phyloP scores from a whole-genome alignment of 2,888 invertebrate species.

The Listrodromus nycthemerus region DNA sequence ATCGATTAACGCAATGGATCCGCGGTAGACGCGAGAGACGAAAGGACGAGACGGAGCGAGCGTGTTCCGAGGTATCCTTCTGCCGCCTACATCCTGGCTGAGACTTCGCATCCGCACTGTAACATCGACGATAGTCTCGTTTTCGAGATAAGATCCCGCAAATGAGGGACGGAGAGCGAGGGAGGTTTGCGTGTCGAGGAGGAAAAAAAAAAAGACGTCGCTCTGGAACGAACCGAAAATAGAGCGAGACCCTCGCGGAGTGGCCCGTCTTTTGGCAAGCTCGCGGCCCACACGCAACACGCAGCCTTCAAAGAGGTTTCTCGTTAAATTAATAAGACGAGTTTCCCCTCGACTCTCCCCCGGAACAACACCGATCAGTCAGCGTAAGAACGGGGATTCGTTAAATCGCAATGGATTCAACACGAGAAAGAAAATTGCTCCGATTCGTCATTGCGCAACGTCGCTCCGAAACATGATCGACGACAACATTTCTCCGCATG shows the following conservation, averaged over 20 bases:
- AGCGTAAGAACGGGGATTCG: background rate
- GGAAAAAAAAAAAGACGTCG: slow-evolving; percentile 28
- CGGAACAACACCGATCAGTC: background rate
- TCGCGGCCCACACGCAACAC: slow-evolving; percentile 59
- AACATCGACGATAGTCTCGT: background rate
- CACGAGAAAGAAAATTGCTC: background rate
- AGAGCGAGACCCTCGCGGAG: slow-evolving; percentile 64
- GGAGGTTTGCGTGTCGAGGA: background rate
- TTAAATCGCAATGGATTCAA: background rate
- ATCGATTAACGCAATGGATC: no score
- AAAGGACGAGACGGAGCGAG: slow-evolving; percentile 29
- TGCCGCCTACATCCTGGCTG: slow-evolving; percentile 16
- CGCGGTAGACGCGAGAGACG: slow-evolving; percentile 34
- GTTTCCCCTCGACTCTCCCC: slow-evolving; percentile 17
- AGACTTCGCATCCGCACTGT: background rate
- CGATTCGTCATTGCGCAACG: background rate
- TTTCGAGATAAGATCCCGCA: slow-evolving; percentile 10
- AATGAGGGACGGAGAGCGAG: background rate
- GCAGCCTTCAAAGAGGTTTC: slow-evolving; percentile 61
- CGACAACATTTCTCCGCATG: background rate
- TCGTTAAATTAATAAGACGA: slow-evolving; percentile 58
- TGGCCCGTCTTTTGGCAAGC: slow-evolving; percentile 52
- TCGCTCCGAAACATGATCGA: background rate
- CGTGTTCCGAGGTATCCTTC: slow-evolving; percentile 42
- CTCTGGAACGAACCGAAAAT: slow-evolving; percentile 65